Base-by-base conservation (phyloP, 2,888 invertebrate species). In the Hirtodrosophila trivittata region DNA sequence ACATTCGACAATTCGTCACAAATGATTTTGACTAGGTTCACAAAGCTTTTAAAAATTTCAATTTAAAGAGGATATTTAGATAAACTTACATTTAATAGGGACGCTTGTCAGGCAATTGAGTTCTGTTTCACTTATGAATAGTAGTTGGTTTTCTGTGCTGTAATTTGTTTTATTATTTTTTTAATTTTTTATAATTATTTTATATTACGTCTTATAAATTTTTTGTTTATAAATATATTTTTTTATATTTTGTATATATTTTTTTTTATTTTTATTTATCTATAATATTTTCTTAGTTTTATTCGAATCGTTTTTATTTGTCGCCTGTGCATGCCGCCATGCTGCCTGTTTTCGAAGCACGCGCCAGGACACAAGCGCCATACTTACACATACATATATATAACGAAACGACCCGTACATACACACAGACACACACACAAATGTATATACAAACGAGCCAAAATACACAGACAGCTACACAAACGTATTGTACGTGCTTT, bases 291-390 rank as follows among this genome's bases (percentile, higher is more conserved):
- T 6, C 4, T 13, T 18, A 1, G 7, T 35, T 8, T 39, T 7
- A n/a, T 43, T 16, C 41, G 43, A 55, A 39, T 9, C 25, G 0
- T 47, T 56, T 55, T 16, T 33, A 51, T 64, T 71, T 77, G 84
- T 68, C 7, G 55, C 60, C 9, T 69, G 69, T 38, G 35, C 46
- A 35, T 33, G 42, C 66, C 46, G 72, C 70, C 70, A 69, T 66
- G 77, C 71, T 78, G 77, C 73, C 76, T 77, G 67, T 77, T 75
- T 78, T 71, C 80, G 77, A 80, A 81, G 80, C 80, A 81, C 81
- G 85, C 85, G 85, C 81, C 85, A 77, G 66, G 67, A 81, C 75
- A 71, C 66, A 72, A 63, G 65, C 65, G 67, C 64, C 43, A 66
- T 46, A 65, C 59, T n/a, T n/a, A 47, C 35, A 21, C 39, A 47